Conservation (phyloP, 2,888 invertebrate species). For the Flexamia atlantica region DNA sequence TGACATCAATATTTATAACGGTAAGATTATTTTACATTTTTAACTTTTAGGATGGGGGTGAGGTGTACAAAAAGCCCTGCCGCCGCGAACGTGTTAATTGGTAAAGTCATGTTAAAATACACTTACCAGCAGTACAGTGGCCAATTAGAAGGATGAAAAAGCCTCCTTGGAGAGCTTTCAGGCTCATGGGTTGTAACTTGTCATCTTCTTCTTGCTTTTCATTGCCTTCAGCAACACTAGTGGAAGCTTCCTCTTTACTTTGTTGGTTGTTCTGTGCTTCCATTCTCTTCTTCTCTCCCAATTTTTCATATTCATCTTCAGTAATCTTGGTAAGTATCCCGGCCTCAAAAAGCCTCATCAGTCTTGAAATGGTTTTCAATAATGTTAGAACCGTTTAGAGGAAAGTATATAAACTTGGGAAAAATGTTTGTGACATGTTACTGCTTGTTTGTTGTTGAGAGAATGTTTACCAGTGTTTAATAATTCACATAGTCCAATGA, state of each 20-base stretch:
- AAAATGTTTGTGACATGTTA: too few species aligned
- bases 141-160: conserved; percentile 85
- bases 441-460: too few species aligned
- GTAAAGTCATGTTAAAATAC: neutral
- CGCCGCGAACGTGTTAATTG: conserved; percentile 40
- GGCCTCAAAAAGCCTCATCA: conserved; percentile 86
- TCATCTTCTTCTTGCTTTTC: conserved; percentile 68
- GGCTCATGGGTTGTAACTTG: conserved; percentile 79
- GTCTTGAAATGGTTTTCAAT: conserved; percentile 76
- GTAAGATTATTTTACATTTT: conserved; percentile 14
- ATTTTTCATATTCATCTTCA: conserved; percentile 84
- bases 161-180: conserved; percentile 85
- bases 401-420: too few species aligned
- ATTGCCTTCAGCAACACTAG: conserved; percentile 67
- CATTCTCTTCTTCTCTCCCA: conserved; percentile 77
- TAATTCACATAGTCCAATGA: too few species aligned
- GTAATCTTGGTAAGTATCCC: conserved; percentile 88
- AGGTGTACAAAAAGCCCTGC: conserved; percentile 4
- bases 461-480: too few species aligned
- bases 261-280: conserved; percentile 64
- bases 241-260: conserved; percentile 60
- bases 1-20: neutral
- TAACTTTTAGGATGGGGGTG: conserved; percentile 10
- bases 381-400: too few species aligned
- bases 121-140: conserved; percentile 79